Evolutionary conservation across 2,888 invertebrate genomes (phyloP).

Genomic region (Rhynchonema sp.): DNA sequence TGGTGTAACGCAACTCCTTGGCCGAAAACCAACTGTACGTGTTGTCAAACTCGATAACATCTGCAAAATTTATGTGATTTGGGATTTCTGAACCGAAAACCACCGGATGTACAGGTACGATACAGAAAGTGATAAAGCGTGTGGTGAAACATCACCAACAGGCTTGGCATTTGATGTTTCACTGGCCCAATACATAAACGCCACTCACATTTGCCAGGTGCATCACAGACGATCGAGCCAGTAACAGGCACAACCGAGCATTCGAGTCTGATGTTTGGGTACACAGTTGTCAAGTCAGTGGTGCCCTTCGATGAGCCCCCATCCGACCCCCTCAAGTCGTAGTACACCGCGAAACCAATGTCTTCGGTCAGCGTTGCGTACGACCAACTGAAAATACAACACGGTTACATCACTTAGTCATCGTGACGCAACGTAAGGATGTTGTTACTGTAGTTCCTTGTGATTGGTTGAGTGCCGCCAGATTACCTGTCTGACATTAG

Average conservation of each 20-base stretch:
- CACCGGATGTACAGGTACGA: too few relatives aligned
- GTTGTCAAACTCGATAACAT: slow-evolving; percentile 26
- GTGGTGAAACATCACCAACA: too few relatives aligned
- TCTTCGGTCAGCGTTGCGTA: slow-evolving; percentile 26
- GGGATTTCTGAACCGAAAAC: too few relatives aligned
- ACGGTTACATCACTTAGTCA: too few relatives aligned
- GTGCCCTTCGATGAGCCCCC: slow-evolving; percentile 12
- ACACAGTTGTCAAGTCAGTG: slow-evolving; percentile 23
- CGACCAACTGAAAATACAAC: slow-evolving; percentile 21
- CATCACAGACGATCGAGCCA: slow-evolving; percentile 17
- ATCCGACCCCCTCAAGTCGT: slow-evolving; percentile 9
- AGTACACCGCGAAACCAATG: slow-evolving; percentile 26
- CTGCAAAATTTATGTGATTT: too few relatives aligned
- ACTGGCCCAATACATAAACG: too few relatives aligned
- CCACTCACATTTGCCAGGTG: slow-evolving; percentile 20
- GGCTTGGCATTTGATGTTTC: too few relatives aligned
- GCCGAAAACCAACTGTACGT: slow-evolving; percentile 27
- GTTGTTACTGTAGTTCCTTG: too few relatives aligned
- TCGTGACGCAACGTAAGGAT: too few relatives aligned
- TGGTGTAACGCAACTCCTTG: slow-evolving; percentile 25
- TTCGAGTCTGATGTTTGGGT: slow-evolving; percentile 24
- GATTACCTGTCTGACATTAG: too few relatives aligned
- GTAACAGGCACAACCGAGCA: slow-evolving; percentile 23
- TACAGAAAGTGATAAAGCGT: too few relatives aligned
- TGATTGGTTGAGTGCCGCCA: too few relatives aligned